These are phyloP conservation scores for Dichetophora obliterata DNA, from an alignment of 2,888 invertebrate species.

Conservation along the genomic window DNA sequence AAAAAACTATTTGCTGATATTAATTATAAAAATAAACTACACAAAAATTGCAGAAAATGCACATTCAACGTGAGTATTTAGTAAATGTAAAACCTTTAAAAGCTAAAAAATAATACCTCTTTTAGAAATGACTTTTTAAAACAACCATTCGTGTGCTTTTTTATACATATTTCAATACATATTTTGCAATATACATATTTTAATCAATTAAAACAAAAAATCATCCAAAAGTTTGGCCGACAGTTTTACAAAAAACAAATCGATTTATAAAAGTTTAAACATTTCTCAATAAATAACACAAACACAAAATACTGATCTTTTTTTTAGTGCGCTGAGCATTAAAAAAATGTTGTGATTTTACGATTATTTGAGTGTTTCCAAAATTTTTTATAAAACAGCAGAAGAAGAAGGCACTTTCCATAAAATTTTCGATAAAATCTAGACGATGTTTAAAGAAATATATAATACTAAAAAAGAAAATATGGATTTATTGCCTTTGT, in stretches of 20 bases:
- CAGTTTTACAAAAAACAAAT: constrained; percentile 49
- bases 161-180: no score
- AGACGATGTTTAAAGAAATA: neutral
- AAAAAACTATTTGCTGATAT: no score
- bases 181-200: constrained; percentile 36
- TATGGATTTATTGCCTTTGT: neutral
- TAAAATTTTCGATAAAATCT: neutral
- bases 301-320: no score
- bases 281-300: constrained; percentile 42
- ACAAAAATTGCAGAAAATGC: no score
- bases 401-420: constrained; percentile 57
- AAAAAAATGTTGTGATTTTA: constrained; percentile 48
- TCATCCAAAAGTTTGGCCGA: constrained; percentile 60
- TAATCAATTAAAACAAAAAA: constrained; percentile 39
- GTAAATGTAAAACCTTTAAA: no score
- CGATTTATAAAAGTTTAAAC: neutral
- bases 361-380: constrained; percentile 42
- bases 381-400: constrained; percentile 38
- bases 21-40: no score
- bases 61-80: no score
- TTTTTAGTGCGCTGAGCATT: no score
- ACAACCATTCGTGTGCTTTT: constrained; percentile 55
- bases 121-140: no score
- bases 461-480: neutral
- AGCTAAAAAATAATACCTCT: no score